Conservation (phyloP, 2,113 vertebrate species). For the Colius striatus region DNA sequence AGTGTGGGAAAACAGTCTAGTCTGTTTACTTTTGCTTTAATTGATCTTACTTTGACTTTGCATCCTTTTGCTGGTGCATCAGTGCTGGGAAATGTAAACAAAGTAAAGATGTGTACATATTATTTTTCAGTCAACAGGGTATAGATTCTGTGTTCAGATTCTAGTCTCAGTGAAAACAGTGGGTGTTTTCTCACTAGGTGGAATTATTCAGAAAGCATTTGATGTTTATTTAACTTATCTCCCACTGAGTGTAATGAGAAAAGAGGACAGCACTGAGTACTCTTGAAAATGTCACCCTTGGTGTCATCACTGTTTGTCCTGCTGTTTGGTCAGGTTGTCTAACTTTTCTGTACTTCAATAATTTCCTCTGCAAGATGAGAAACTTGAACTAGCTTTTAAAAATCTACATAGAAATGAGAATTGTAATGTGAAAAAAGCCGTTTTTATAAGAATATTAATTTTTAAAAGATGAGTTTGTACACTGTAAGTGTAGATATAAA, state of each 20-base stretch:
- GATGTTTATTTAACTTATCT: conserved; percentile 20
- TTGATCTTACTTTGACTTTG: conserved; percentile 27
- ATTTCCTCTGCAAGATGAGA: neutral
- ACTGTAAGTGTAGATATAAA: neutral
- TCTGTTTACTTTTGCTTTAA: neutral
- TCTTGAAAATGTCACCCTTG: neutral
- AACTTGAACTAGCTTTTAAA: neutral
- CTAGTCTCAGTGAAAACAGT: neutral
- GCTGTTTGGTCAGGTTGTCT: neutral
- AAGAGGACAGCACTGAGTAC: neutral
- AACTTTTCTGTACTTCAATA: neutral
- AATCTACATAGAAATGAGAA: neutral
- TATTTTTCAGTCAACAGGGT: neutral
- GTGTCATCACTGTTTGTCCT: neutral
- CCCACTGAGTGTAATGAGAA: neutral
- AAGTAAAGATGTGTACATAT: neutral
- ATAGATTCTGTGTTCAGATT: neutral
- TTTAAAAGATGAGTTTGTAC: neutral
- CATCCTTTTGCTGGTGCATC: neutral
- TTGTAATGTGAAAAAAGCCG: neutral
- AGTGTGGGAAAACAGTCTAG: neutral
- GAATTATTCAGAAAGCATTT: neutral
- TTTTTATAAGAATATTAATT: neutral
- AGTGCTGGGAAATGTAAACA: conserved; percentile 16
- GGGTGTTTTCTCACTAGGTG: neutral